Conservation (phyloP, 2,113 vertebrate species). For the Grallaria varia region DNA sequence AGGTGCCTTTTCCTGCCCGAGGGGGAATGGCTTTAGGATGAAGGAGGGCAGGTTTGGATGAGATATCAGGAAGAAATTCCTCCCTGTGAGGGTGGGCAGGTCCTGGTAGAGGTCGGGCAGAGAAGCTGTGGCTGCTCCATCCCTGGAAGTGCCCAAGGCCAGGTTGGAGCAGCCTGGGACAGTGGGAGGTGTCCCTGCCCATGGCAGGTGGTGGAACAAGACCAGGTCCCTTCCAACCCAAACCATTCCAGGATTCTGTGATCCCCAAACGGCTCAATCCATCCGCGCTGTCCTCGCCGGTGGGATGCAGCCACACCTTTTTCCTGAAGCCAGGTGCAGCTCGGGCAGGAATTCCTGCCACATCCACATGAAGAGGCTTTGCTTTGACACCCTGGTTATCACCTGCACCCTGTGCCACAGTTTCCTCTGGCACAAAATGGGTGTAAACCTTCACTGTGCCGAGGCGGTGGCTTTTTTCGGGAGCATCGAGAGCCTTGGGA, state of each 20-base stretch:
- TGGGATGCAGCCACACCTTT: neutral
- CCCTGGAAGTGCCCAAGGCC: neutral
- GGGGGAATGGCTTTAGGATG: neutral
- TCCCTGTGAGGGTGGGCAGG: neutral
- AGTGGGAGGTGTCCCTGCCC: neutral
- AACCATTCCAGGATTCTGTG: neutral
- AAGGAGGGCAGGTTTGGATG: accelerated
- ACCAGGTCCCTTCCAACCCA: neutral
- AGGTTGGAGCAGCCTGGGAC: neutral
- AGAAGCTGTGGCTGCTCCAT: neutral
- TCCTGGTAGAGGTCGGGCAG: neutral
- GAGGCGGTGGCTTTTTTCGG: neutral
- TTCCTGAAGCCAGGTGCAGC: neutral
- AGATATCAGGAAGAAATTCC: neutral
- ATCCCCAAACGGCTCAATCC: neutral
- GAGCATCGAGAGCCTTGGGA: neutral
- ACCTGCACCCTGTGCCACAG: neutral
- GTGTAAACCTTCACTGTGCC: accelerated
- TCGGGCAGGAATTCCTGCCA: neutral
- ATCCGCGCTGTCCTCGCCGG: accelerated
- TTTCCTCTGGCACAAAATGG: neutral
- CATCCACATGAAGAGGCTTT: accelerated
- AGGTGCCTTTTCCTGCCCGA: too few species aligned
- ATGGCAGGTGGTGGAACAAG: neutral
- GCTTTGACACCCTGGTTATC: neutral